Conservation (phyloP, 2,888 invertebrate species). For the Axea sp. region DNA sequence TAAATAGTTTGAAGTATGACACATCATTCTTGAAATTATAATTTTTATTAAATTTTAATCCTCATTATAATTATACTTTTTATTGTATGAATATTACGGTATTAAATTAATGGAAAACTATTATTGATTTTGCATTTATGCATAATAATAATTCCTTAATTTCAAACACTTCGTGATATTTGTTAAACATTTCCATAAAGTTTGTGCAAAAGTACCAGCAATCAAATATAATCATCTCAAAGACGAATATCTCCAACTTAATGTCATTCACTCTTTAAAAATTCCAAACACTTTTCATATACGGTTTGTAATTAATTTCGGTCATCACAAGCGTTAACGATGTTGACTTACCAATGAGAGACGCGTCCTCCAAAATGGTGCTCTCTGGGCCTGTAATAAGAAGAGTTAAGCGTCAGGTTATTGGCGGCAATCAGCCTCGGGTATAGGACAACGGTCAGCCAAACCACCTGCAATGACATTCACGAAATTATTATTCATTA, state of each 20-base stretch:
- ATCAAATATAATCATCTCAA: too few species aligned
- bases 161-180: too few species aligned
- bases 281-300: constrained; percentile 16
- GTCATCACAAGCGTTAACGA: constrained; percentile 14
- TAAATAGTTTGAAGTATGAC: too few species aligned
- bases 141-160: too few species aligned
- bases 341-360: constrained; percentile 72
- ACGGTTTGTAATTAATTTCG: constrained; percentile 28
- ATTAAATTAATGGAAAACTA: too few species aligned
- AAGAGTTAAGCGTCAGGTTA: constrained; percentile 75
- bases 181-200: too few species aligned
- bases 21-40: too few species aligned
- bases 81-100: too few species aligned
- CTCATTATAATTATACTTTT: too few species aligned
- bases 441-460: constrained; percentile 82
- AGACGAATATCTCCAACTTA: background rate
- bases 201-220: too few species aligned
- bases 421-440: constrained; percentile 78
- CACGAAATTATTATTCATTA: constrained; percentile 41
- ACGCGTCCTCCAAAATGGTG: constrained; percentile 74
- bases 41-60: too few species aligned
- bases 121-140: too few species aligned
- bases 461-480: constrained; percentile 81
- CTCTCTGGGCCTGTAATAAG: constrained; percentile 74
- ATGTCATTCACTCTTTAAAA: constrained; percentile 4